Conservation (phyloP, 2,113 vertebrate species). For the Gobius niger region DNA sequence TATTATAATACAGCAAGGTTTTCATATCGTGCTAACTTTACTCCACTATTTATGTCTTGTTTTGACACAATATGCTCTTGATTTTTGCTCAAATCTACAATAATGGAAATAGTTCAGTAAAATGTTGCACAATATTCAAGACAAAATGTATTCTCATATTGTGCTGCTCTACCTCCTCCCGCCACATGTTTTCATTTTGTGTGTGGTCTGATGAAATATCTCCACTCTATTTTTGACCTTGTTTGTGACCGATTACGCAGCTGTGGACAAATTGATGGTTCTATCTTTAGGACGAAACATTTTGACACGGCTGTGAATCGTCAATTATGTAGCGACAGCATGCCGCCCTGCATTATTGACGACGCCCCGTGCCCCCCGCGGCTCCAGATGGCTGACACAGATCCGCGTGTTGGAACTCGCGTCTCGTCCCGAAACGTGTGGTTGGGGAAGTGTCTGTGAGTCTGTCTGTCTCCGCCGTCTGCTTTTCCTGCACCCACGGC, state of each 20-base stretch:
- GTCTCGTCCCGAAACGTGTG: constrained; percentile 43
- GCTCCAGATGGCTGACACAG: constrained; percentile 71
- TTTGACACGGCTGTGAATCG: constrained; percentile 27
- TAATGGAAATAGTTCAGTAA: no score
- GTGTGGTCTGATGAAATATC: no score
- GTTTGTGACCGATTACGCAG: not conserved
- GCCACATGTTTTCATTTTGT: not conserved
- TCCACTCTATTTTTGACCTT: not conserved
- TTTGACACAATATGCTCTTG: no score
- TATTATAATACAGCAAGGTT: no score
- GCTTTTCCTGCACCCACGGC: constrained; percentile 54
- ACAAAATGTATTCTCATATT: no score
- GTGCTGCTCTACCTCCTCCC: no score
- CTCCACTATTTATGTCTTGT: no score
- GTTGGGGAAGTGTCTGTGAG: constrained; percentile 27
- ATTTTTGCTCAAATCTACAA: no score
- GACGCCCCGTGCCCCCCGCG: constrained; percentile 36
- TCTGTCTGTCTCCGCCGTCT: constrained; percentile 49
- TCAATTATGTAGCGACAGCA: constrained; percentile 48
- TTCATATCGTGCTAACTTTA: no score
- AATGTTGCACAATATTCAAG: no score
- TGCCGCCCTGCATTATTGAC: constrained; percentile 64
- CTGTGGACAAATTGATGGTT: not conserved
- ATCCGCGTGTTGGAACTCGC: constrained; percentile 67
- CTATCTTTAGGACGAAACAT: constrained; percentile 5